Conservation (phyloP, 2,113 vertebrate species). For the Apteryx owenii region DNA sequence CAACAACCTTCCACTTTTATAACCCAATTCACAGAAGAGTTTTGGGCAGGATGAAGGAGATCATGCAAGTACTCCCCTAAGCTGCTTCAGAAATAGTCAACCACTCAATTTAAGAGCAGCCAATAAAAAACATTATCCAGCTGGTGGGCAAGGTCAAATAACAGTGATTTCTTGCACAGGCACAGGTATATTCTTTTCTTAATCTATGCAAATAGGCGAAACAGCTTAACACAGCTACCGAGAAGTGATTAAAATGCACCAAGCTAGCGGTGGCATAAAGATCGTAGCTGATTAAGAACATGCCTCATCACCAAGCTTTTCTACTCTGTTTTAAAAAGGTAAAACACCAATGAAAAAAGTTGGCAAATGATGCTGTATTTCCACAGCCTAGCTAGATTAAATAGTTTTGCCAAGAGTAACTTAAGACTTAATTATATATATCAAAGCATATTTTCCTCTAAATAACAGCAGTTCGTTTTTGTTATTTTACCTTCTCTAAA, state of each 20-base stretch:
- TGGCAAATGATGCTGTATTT: not conserved
- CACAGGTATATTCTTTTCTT: not conserved
- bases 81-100: not conserved
- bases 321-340: not conserved
- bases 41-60: not conserved
- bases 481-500: slow-evolving; percentile 16
- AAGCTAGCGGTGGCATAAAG: not conserved
- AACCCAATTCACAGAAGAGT: not conserved
- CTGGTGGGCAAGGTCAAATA: not conserved
- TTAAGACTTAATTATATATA: slow-evolving; percentile 2
- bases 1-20: not conserved
- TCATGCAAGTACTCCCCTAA: not conserved
- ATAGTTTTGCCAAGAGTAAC: not conserved
- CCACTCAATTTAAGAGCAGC: not conserved
- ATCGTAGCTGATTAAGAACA: not conserved
- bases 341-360: not conserved
- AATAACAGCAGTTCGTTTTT: not conserved
- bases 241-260: not conserved
- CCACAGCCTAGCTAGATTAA: not conserved
- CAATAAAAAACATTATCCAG: not conserved
- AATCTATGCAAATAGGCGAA: not conserved
- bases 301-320: not conserved
- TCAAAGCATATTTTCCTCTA: not conserved
- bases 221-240: not conserved
- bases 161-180: not conserved